phyloP scores from a whole-genome alignment of 1,140 invertebrate genomes.

The Drosophila sp. region DNA sequence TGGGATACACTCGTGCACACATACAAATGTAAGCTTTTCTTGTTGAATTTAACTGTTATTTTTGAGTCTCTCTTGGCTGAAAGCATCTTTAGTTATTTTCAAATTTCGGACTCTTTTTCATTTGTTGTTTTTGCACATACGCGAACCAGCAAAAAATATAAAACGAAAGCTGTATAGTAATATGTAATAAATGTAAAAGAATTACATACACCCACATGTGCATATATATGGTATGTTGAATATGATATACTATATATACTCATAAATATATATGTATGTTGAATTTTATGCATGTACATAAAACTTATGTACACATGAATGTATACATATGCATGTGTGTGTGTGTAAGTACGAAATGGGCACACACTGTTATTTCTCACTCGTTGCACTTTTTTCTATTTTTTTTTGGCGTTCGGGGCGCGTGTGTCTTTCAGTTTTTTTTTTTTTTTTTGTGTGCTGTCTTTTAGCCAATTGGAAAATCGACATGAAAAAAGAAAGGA shows the following conservation, averaged over 20 bases:
- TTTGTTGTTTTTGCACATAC: conserved; percentile 31
- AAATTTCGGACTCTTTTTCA: conserved; percentile 28
- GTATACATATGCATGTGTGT: conserved; percentile 12
- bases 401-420: conserved; percentile 24
- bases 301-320: conserved; percentile 3
- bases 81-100: conserved; percentile 48
- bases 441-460: conserved; percentile 35
- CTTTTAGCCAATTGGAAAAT: conserved; percentile 45
- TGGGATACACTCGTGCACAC: conserved; percentile 17
- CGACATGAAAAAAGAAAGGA: conserved; percentile 37
- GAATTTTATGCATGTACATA: not conserved
- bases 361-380: conserved; percentile 59
- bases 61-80: conserved; percentile 44
- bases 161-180: conserved; percentile 16
- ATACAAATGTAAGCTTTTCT: conserved; percentile 46
- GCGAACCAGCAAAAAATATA: conserved; percentile 33
- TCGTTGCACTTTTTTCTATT: conserved; percentile 59
- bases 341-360: conserved; percentile 48
- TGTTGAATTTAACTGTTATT: conserved; percentile 76
- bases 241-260: too few species aligned
- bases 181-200: conserved; percentile 39
- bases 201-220: conserved; percentile 22
- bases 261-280: conserved; percentile 21
- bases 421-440: conserved; percentile 48
- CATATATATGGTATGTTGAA: conserved; percentile 17